Percentiles rank a stretch among this genome's conserved stretches.
Conservation (phyloP, 2,113 vertebrate species). For the Clinocottus analis region DNA sequence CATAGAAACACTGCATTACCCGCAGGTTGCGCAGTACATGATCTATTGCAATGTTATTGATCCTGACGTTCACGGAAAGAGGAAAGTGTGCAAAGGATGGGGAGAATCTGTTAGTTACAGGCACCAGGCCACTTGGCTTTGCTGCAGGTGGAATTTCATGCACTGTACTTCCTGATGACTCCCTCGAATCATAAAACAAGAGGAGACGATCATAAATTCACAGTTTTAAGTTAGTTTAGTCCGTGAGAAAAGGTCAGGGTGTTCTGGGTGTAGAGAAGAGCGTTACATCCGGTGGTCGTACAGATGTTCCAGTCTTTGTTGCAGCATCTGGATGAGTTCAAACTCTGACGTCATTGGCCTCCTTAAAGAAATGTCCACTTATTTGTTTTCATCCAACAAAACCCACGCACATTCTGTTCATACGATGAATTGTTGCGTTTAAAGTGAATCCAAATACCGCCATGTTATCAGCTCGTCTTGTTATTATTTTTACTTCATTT, state of each 20-base stretch:
- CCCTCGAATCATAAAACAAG: constrained; percentile 6
- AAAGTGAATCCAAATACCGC: constrained; percentile 1
- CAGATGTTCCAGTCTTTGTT: background rate
- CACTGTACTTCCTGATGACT: constrained; percentile 3
- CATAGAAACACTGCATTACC: background rate
- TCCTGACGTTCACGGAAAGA: background rate
- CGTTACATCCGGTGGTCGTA: background rate
- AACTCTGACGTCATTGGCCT: background rate
- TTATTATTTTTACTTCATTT: constrained; percentile 19
- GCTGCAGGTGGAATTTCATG: constrained; percentile 12
- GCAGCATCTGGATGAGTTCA: background rate
- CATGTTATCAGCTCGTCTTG: background rate
- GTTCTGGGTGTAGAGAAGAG: too few relatives aligned
- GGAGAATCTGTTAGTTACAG: constrained; percentile 22
- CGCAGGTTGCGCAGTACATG: background rate
- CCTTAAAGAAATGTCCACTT: background rate
- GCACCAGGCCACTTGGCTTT: constrained; percentile 13
- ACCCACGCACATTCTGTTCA: background rate
- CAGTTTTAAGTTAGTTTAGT: background rate
- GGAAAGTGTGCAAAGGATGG: background rate
- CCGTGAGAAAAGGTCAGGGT: background rate
- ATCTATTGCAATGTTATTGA: background rate
- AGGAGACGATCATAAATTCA: constrained; percentile 2
- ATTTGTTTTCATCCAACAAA: background rate
- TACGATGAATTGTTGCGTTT: background rate